Base-by-base conservation (phyloP, 2,797 vertebrate species). In the Carapus acus region DNA sequence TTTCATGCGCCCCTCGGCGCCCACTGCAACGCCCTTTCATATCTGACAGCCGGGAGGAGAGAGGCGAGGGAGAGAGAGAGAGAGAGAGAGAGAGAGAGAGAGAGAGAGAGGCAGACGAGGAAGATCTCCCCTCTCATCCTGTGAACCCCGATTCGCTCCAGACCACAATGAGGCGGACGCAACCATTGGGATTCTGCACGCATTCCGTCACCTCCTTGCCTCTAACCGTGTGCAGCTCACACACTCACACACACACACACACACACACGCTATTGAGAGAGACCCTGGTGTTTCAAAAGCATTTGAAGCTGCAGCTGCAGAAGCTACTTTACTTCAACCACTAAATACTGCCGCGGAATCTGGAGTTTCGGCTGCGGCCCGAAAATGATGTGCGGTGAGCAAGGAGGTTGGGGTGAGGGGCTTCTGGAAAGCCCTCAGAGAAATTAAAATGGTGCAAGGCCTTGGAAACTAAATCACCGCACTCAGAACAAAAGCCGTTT, bases 141-240 rank as follows among this genome's bases (percentile, higher is more conserved):
- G 58, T 58, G 58, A 63, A 54, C 65, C 39, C 57, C 59, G 77
- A 80, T 81, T 73, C 56, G 53, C 78, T 71, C 44, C 47, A 51
- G 59, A 79, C 54, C 70, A 65, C 67, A 83, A 85, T 69, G 73
- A 71, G 79, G 81, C 73, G 76, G 82, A 82, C 79, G 46, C n/a
- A n/a, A n/a, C n/a, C n/a, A 81, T 83, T 80, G 49, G 54, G 63
- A 87, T 87, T 85, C 77, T 78, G 75, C 80, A 81, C 60, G 71
- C 84, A 84, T 87, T 71, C 82, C 82, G 54, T 73, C 67, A 59
- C 58, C 67, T 62, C 54, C 55, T 69, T 65, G 57, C 63, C 67
- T 9, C 71, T 58, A 43, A 48, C 68, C 19, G 13, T 68, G 62
- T 41, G 29, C 64, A 58, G 72, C 71, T 52, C 42, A n/a, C n/a